Evolutionary conservation across 2,113 vertebrate genomes (phyloP).

Genomic region (Ailurus styani): DNA sequence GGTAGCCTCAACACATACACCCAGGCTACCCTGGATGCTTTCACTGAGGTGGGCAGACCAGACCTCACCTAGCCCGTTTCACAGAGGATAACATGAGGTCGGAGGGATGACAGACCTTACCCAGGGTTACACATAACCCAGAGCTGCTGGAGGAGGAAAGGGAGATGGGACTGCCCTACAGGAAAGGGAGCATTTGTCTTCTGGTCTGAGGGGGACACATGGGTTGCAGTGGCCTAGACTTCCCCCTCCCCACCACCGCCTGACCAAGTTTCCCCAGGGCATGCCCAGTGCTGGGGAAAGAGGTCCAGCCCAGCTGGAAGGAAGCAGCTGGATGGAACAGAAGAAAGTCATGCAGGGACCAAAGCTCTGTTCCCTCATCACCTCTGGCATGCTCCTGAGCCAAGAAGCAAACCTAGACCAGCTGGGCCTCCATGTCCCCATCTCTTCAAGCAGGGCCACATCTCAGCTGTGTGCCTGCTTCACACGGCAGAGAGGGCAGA

Average conservation of each 20-base stretch:
- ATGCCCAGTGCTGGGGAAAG: neutral
- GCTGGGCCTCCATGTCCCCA: neutral
- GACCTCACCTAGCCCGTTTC: neutral
- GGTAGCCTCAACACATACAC: neutral
- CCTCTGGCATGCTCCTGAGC: neutral
- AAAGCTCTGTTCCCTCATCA: neutral
- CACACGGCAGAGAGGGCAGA: neutral
- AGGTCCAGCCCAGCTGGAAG: neutral
- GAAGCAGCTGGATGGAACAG: neutral
- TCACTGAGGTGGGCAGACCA: accelerated
- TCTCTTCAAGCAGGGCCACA: neutral
- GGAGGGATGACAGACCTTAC: neutral
- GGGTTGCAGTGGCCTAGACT: neutral
- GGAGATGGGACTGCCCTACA: no score
- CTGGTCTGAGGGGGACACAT: neutral
- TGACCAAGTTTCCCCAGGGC: neutral
- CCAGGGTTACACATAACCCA: neutral
- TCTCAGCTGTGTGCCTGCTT: neutral
- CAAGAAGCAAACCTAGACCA: neutral
- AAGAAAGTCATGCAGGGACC: neutral
- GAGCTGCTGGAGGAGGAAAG: neutral
- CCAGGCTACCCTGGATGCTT: no score
- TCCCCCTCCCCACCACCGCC: neutral
- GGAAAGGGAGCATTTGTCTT: neutral
- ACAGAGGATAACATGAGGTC: neutral